Conservation (phyloP, 1,140 invertebrate species). For the Heliconius eleuchia region DNA sequence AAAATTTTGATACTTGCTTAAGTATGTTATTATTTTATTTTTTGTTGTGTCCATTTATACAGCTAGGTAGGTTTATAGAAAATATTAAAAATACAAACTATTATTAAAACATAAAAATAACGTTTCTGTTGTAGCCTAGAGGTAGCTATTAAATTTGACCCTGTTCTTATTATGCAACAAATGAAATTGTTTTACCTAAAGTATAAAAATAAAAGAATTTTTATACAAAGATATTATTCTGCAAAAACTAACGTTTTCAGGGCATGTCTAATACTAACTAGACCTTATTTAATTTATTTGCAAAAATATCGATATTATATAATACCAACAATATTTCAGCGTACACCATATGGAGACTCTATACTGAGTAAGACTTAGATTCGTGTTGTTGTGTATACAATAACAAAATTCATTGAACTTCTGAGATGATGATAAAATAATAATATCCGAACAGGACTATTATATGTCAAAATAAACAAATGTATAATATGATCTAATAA, state of each 20-base stretch:
- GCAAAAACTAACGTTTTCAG: neutral
- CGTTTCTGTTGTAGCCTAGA: neutral
- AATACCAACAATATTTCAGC: too few relatives aligned
- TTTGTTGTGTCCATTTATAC: neutral
- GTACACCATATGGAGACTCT: too few relatives aligned
- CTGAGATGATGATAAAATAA: neutral
- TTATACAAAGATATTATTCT: neutral
- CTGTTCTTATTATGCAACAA: neutral
- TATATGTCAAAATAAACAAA: too few relatives aligned
- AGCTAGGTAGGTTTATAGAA: neutral
- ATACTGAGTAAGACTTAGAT: too few relatives aligned
- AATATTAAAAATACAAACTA: neutral
- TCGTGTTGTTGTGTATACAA: too few relatives aligned
- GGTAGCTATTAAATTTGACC: slow-evolving; percentile 9
- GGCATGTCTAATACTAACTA: too few relatives aligned
- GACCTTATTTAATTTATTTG: neutral
- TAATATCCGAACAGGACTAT: neutral
- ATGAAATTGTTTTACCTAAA: neutral
- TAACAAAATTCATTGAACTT: neutral
- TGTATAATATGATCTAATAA: neutral
- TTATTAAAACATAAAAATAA: neutral
- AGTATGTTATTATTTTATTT: neutral
- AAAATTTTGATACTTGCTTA: neutral
- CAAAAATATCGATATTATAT: neutral
- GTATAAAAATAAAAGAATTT: neutral